A percentile compares a stretch with the other conserved stretches of the same genome.
Conservation (phyloP, 92 coral and sea anemone genomes). For the Palythoa heliodiscus region DNA sequence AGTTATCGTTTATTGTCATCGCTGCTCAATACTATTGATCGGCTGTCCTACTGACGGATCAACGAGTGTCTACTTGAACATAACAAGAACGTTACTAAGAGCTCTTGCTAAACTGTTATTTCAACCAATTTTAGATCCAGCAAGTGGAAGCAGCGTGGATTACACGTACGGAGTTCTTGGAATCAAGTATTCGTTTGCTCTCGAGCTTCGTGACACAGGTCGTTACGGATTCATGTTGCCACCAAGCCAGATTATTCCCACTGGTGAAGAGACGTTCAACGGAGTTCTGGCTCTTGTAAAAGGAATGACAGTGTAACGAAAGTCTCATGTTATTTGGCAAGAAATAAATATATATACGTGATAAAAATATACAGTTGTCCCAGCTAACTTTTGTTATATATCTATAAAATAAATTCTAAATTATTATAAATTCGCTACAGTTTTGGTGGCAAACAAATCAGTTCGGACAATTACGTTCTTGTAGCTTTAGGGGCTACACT, state of each 20-base stretch:
- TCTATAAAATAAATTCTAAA: too few relatives aligned
- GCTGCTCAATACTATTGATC: too few relatives aligned
- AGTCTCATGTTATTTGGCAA: background rate
- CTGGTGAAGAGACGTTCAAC: constrained; percentile 71
- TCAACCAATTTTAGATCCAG: constrained; percentile 43
- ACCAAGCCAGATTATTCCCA: constrained; percentile 67
- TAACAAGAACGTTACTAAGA: too few relatives aligned
- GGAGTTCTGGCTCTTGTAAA: constrained; percentile 70
- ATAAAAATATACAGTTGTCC: too few relatives aligned
- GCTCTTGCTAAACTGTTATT: background rate
- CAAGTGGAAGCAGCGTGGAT: constrained; percentile 83
- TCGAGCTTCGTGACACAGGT: constrained; percentile 76
- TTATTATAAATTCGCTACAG: too few relatives aligned
- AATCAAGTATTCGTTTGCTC: constrained; percentile 74
- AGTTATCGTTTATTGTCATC: too few relatives aligned
- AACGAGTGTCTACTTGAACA: too few relatives aligned
- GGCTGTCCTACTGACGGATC: too few relatives aligned
- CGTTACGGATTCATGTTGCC: constrained; percentile 77
- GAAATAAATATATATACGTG: background rate
- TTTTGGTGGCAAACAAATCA: too few relatives aligned
- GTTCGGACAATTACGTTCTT: too few relatives aligned
- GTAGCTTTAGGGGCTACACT: too few relatives aligned
- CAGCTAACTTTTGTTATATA: too few relatives aligned
- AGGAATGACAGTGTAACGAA: constrained; percentile 62
- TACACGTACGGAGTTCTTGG: constrained; percentile 69